These are phyloP conservation scores for Brachymystax lenok DNA, from an alignment of 2,797 vertebrate species.

Conservation along the genomic window DNA sequence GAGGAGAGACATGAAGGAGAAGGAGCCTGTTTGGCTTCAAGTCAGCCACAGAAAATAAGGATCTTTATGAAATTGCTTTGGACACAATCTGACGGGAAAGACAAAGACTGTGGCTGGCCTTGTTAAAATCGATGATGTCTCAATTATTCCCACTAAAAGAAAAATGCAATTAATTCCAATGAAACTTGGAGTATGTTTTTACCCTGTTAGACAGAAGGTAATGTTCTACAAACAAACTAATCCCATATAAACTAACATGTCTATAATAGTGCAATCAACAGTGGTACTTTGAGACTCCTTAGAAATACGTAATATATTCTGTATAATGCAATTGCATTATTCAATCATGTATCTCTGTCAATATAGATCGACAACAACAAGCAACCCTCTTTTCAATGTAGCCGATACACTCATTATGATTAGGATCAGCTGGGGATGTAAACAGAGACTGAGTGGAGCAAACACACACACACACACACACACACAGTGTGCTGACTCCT, in stretches of 20 bases:
- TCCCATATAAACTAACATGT: conserved; percentile 62
- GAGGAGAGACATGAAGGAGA: conserved; percentile 55
- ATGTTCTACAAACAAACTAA: conserved; percentile 52
- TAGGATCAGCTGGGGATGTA: conserved; percentile 48
- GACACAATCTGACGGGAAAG: conserved; percentile 72
- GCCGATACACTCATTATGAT: neutral
- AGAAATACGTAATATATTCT: neutral
- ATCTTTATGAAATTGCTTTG: conserved; percentile 77
- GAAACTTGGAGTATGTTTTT: conserved; percentile 58
- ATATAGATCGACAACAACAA: neutral
- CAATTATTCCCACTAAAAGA: conserved; percentile 73
- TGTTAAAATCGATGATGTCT: conserved; percentile 75
- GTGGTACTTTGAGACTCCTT: neutral
- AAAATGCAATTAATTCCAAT: conserved; percentile 66
- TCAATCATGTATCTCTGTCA: neutral
- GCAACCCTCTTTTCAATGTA: neutral
- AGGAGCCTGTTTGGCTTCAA: conserved; percentile 69
- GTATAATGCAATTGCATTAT: neutral
- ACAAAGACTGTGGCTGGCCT: conserved; percentile 71
- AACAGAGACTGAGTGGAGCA: conserved; percentile 47
- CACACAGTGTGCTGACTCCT: too few relatives aligned
- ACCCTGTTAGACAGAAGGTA: conserved; percentile 55
- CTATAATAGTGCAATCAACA: conserved; percentile 22
- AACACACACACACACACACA: neutral
- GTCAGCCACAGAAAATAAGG: conserved; percentile 73